Evolutionary conservation across 2,113 vertebrate genomes (phyloP).

Genomic region (Ardeotis arabs): DNA sequence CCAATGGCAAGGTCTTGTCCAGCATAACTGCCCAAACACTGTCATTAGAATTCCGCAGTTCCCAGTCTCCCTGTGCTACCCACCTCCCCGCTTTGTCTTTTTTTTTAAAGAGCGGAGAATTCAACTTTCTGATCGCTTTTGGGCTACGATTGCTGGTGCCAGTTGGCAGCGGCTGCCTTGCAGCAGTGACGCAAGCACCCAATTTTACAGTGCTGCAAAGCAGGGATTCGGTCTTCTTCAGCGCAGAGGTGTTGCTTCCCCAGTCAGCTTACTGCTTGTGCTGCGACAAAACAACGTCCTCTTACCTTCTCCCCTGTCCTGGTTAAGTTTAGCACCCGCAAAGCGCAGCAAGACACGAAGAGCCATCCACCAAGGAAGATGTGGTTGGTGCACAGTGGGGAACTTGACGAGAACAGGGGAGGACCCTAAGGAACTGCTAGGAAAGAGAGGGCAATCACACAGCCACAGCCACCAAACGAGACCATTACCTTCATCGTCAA

Average conservation of each 20-base stretch:
- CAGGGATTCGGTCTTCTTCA: background rate
- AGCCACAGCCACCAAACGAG: background rate
- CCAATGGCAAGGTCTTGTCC: background rate
- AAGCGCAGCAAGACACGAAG: conserved; percentile 51
- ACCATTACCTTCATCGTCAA: conserved; percentile 90
- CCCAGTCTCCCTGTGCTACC: background rate
- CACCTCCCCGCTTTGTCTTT: accelerated
- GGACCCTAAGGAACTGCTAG: background rate
- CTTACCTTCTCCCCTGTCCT: conserved; percentile 48
- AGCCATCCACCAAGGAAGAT: background rate
- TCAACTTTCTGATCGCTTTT: background rate
- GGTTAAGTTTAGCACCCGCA: conserved; percentile 58
- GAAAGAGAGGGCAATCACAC: background rate
- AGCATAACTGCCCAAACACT: background rate
- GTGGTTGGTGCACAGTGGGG: background rate
- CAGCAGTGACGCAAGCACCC: background rate
- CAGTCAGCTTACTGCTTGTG: background rate
- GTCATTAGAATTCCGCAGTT: background rate
- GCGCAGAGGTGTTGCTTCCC: background rate
- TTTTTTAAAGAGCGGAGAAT: background rate
- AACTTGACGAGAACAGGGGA: background rate
- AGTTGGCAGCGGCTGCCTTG: background rate
- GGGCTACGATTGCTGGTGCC: background rate
- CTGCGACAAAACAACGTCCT: background rate
- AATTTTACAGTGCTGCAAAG: background rate